These are phyloP conservation scores for Indicator indicator DNA, from an alignment of 2,113 vertebrate species.

Conservation along the genomic window DNA sequence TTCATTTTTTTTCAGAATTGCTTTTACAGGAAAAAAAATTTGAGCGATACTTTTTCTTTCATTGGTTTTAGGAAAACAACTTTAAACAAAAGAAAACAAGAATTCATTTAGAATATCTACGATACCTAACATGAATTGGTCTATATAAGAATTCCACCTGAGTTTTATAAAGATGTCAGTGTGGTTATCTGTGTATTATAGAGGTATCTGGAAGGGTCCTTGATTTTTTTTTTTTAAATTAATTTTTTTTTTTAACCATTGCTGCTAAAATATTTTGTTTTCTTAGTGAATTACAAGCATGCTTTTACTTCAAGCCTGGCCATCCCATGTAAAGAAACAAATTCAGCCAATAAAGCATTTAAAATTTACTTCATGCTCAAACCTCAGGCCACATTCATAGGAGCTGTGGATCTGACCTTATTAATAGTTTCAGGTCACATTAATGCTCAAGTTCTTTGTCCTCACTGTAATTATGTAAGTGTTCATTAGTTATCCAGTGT, in stretches of 20 bases:
- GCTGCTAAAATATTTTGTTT: constrained; percentile 4
- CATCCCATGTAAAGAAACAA: not conserved
- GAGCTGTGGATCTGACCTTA: not conserved
- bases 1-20: not conserved
- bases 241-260: not conserved
- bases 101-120: not conserved
- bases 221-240: not conserved
- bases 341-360: not conserved
- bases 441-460: constrained; percentile 17
- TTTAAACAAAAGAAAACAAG: not conserved
- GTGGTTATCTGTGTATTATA: not conserved
- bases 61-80: not conserved
- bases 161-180: not conserved
- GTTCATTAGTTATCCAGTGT: not conserved
- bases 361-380: not conserved
- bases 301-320: not conserved
- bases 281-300: constrained; percentile 25
- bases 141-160: not conserved
- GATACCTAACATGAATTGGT: not conserved
- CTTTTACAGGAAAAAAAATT: not conserved
- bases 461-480: not conserved
- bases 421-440: not conserved
- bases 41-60: not conserved
- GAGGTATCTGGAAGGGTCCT: not conserved
- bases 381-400: not conserved